phyloP scores from a whole-genome alignment of 2,113 vertebrate species.

The Tylochromis polylepis region DNA sequence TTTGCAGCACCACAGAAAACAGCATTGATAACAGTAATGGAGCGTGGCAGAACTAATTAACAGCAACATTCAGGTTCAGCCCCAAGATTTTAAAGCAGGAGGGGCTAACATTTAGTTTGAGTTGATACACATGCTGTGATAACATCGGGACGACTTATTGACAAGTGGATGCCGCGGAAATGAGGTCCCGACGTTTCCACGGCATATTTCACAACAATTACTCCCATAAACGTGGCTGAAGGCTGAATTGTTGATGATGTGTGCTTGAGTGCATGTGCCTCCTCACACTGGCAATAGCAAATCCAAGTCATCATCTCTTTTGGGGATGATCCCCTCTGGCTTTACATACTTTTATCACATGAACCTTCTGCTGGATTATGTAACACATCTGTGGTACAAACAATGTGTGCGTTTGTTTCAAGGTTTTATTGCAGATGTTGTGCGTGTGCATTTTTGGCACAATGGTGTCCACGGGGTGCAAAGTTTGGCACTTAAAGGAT shows the following conservation, averaged over 20 bases:
- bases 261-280: not conserved
- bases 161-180: not conserved
- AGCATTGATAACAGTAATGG: not conserved
- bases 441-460: accelerated
- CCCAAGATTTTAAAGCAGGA: not conserved
- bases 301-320: not conserved
- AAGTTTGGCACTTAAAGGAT: not conserved
- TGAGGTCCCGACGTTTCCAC: too few relatives aligned
- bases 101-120: not conserved
- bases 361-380: not conserved
- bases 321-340: not conserved
- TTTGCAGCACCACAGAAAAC: too few relatives aligned
- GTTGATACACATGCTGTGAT: too few relatives aligned
- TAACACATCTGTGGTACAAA: not conserved
- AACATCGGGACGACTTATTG: not conserved
- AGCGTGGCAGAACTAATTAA: not conserved
- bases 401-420: not conserved
- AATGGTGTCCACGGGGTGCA: not conserved
- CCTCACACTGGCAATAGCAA: not conserved
- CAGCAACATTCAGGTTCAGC: not conserved
- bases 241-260: not conserved
- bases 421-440: not conserved
- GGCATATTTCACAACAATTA: not conserved
- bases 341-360: not conserved
- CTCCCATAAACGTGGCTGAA: not conserved